phyloP scores from a whole-genome alignment of 2,888 invertebrate genomes.

The Spodoptera picta region DNA sequence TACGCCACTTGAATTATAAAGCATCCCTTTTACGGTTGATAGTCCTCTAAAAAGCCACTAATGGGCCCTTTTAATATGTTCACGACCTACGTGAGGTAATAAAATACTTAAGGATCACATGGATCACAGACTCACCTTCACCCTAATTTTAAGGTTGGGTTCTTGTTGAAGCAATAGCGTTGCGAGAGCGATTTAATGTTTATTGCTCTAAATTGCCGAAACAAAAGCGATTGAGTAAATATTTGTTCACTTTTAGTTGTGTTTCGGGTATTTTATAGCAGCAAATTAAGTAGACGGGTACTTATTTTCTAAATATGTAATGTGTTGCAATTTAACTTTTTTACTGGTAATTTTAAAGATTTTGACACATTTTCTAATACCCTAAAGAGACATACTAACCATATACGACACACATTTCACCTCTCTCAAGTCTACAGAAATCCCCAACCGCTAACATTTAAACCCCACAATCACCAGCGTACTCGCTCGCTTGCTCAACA shows the following conservation, averaged over 20 bases:
- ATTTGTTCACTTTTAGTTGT: no score
- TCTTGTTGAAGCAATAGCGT: not conserved
- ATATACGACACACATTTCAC: no score
- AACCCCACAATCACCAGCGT: not conserved
- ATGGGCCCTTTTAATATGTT: slow-evolving; percentile 43
- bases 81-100: slow-evolving; percentile 26
- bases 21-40: slow-evolving; percentile 30
- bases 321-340: no score
- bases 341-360: no score
- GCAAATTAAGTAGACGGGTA: no score
- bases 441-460: no score
- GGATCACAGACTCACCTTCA: slow-evolving; percentile 31
- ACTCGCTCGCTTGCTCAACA: slow-evolving; percentile 5
- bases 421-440: no score
- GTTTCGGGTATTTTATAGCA: no score
- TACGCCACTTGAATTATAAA: slow-evolving; percentile 30
- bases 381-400: no score
- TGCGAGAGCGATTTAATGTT: not conserved
- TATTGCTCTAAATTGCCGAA: not conserved
- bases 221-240: no score
- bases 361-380: no score
- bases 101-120: slow-evolving; percentile 40
- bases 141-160: slow-evolving; percentile 21
- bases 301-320: no score
- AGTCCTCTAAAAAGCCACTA: slow-evolving; percentile 30